phyloP scores from a whole-genome alignment of 1,140 invertebrate genomes.

The Anastrepha obliqua region DNA sequence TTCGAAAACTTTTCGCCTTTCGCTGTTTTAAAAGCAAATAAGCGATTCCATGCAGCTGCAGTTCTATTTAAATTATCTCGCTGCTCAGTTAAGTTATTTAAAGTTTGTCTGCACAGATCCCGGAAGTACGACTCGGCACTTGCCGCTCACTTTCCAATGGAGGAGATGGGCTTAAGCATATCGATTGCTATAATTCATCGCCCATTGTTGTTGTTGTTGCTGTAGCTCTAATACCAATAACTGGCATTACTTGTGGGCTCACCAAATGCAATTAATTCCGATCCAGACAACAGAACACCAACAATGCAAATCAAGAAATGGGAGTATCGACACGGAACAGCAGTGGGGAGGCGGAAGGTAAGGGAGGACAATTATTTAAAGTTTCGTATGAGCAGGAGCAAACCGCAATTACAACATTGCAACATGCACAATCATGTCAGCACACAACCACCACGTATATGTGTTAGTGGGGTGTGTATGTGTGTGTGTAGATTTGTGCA shows the following conservation, averaged over 20 bases:
- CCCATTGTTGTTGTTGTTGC: not conserved
- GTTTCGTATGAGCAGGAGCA: slow-evolving; percentile 32
- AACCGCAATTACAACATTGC: slow-evolving; percentile 35
- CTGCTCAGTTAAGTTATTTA: slow-evolving; percentile 24
- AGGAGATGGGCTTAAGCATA: not conserved
- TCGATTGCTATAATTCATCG: slow-evolving; percentile 19
- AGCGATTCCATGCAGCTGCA: not conserved
- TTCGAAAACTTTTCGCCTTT: slow-evolving; percentile 11
- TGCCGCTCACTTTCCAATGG: not conserved
- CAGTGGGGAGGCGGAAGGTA: not conserved
- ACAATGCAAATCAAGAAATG: not conserved
- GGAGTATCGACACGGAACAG: not conserved
- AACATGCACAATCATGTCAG: slow-evolving; percentile 26
- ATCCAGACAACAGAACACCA: slow-evolving; percentile 1
- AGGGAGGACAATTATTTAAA: slow-evolving; percentile 23
- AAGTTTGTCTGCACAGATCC: not conserved
- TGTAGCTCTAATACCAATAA: not conserved
- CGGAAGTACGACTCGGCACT: not conserved
- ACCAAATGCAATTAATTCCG: slow-evolving; percentile 43
- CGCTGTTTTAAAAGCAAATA: slow-evolving; percentile 10
- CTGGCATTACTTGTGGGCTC: not conserved
- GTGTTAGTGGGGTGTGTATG: not conserved
- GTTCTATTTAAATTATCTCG: slow-evolving; percentile 3
- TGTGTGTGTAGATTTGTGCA: not conserved
- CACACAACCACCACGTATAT: not conserved